phyloP scores from a whole-genome alignment of 2,797 vertebrate genomes.

The Hippocampus kuda region DNA sequence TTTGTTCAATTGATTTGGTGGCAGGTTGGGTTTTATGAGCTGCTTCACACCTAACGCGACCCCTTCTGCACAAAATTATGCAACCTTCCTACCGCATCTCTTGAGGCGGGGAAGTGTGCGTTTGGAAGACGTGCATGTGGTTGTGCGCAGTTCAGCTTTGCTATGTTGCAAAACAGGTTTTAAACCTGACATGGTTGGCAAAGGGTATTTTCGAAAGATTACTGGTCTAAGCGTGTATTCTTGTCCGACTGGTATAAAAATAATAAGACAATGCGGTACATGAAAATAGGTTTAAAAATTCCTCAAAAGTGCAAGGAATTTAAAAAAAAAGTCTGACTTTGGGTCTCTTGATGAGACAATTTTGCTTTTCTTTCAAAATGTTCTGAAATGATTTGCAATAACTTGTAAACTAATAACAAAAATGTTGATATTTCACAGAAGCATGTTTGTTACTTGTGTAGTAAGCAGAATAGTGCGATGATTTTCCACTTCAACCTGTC shows the following conservation, averaged over 20 bases:
- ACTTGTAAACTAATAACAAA: no score
- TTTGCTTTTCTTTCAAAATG: not conserved
- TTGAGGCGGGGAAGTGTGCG: conserved; percentile 12
- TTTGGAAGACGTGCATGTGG: conserved; percentile 16
- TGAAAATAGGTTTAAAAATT: not conserved
- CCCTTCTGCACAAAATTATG: conserved; percentile 1
- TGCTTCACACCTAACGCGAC: not conserved
- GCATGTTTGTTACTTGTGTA: no score
- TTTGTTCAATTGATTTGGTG: not conserved
- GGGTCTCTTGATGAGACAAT: not conserved
- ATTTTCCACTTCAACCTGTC: no score
- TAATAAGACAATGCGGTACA: not conserved
- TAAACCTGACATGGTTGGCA: not conserved
- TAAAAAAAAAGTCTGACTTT: not conserved
- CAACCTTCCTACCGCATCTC: not conserved
- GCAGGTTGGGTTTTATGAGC: not conserved
- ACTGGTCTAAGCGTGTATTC: not conserved
- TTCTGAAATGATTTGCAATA: not conserved
- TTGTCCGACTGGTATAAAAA: not conserved
- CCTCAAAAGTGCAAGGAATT: no score
- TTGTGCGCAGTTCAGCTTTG: conserved; percentile 17
- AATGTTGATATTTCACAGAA: no score
- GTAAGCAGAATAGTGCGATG: no score
- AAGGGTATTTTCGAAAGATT: not conserved
- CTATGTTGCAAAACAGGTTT: conserved; percentile 52